These are phyloP conservation scores for Ricordea florida DNA, from an alignment of 92 coral and sea anemone genomes.

Conservation along the genomic window DNA sequence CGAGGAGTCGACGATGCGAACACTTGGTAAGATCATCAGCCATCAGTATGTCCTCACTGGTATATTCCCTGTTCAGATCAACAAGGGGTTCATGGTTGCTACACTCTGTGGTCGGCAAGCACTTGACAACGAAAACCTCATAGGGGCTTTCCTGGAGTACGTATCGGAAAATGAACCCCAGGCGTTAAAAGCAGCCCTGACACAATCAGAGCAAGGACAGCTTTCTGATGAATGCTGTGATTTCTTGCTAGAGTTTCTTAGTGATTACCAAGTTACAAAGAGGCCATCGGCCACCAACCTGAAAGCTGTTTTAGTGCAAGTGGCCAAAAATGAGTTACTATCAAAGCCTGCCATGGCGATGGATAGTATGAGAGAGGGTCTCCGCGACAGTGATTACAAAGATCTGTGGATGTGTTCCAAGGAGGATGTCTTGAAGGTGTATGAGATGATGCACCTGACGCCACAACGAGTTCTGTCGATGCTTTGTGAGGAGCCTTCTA, in stretches of 20 bases:
- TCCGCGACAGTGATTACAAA: background rate
- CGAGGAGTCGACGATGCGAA: background rate
- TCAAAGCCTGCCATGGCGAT: constrained; percentile 6
- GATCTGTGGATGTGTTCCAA: constrained; percentile 11
- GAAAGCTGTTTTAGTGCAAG: background rate
- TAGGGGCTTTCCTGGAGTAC: background rate
- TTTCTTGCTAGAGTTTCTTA: background rate
- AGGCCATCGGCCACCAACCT: constrained; percentile 3
- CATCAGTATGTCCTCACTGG: background rate
- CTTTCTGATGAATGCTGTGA: background rate
- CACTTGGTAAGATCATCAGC: background rate
- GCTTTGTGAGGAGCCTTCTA: background rate
- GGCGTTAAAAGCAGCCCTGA: background rate
- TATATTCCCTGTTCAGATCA: background rate
- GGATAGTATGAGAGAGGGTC: background rate
- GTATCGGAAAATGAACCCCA: background rate
- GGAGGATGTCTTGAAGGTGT: background rate
- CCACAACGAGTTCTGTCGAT: background rate
- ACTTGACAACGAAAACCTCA: background rate
- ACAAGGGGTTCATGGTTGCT: background rate
- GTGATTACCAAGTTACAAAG: background rate
- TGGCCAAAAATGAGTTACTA: constrained; percentile 20
- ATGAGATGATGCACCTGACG: background rate
- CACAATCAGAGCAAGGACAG: background rate
- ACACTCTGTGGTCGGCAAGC: background rate